These are phyloP conservation scores for Athalia rosae DNA, from an alignment of 2,888 invertebrate species.

Conservation along the genomic window DNA sequence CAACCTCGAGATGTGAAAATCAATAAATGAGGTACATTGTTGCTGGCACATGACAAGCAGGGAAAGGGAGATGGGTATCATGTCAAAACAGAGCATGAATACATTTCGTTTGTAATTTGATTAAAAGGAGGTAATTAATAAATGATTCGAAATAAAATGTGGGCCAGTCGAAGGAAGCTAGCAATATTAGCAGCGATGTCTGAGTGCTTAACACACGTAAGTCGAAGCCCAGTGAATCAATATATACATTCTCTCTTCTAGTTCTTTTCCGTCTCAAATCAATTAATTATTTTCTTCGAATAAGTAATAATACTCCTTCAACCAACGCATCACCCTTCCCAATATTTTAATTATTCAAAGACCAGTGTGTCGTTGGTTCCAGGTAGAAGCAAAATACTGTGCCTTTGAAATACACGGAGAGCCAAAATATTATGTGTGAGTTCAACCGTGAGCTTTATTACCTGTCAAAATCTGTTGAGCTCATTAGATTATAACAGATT, in stretches of 20 bases:
- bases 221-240: constrained; percentile 46
- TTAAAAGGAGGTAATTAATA: constrained; percentile 2
- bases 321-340: too few species aligned
- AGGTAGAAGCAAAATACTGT: constrained; percentile 74
- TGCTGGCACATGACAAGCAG: constrained; percentile 58
- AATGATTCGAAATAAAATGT: constrained; percentile 56
- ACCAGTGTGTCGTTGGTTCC: constrained; percentile 49
- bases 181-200: constrained; percentile 70
- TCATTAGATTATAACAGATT: neutral
- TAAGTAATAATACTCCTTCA: neutral
- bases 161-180: constrained; percentile 65
- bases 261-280: neutral
- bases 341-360: too few species aligned
- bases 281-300: neutral
- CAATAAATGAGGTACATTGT: constrained; percentile 67
- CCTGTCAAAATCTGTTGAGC: neutral
- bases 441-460: constrained; percentile 44
- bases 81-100: constrained; percentile 63
- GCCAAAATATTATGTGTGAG: constrained; percentile 73
- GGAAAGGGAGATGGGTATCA: constrained; percentile 66
- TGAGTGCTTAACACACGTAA: constrained; percentile 69
- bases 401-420: constrained; percentile 73
- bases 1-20: constrained; percentile 67
- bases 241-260: neutral
- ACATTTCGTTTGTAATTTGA: constrained; percentile 48